Percentiles rank a stretch among this genome's conserved stretches.
Evolutionary conservation across 2,113 vertebrate genomes (phyloP).

Genomic region (Sphaerodactylus townsendi): DNA sequence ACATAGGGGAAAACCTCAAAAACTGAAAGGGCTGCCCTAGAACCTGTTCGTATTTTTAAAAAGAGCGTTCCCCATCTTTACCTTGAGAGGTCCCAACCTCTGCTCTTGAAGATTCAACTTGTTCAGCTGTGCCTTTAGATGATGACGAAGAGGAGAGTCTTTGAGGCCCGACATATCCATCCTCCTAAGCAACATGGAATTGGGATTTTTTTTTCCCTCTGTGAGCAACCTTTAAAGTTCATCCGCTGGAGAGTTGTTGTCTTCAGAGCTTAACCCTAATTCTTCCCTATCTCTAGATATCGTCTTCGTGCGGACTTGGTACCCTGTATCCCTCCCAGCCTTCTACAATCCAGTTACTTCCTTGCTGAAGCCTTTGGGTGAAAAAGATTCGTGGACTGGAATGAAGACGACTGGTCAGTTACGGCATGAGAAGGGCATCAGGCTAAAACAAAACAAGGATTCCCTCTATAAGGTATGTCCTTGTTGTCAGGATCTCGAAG

Average conservation of each 20-base stretch:
- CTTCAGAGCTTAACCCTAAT: neutral
- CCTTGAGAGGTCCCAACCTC: neutral
- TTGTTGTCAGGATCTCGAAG: too few relatives aligned
- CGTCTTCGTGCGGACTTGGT: slow-evolving; percentile 96
- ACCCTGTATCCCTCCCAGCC: slow-evolving; percentile 86
- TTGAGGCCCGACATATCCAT: neutral
- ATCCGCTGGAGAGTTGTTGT: neutral
- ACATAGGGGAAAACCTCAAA: too few relatives aligned
- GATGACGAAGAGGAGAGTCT: neutral
- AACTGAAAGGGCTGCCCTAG: neutral
- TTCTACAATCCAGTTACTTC: slow-evolving; percentile 96
- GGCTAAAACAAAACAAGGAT: slow-evolving; percentile 84
- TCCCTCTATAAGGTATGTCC: slow-evolving; percentile 91
- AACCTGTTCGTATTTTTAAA: neutral
- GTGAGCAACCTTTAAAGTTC: neutral
- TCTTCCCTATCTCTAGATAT: slow-evolving; percentile 82
- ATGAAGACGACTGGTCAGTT: slow-evolving; percentile 94
- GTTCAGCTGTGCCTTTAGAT: neutral
- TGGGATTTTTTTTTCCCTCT: neutral
- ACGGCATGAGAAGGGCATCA: slow-evolving; percentile 83
- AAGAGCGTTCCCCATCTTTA: neutral
- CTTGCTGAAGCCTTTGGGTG: slow-evolving; percentile 84
- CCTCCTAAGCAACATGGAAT: neutral
- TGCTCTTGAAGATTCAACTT: neutral
- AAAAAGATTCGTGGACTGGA: slow-evolving; percentile 89